Evolutionary conservation across 2,113 vertebrate species (phyloP).

Genomic region (Isichthys henryi): DNA sequence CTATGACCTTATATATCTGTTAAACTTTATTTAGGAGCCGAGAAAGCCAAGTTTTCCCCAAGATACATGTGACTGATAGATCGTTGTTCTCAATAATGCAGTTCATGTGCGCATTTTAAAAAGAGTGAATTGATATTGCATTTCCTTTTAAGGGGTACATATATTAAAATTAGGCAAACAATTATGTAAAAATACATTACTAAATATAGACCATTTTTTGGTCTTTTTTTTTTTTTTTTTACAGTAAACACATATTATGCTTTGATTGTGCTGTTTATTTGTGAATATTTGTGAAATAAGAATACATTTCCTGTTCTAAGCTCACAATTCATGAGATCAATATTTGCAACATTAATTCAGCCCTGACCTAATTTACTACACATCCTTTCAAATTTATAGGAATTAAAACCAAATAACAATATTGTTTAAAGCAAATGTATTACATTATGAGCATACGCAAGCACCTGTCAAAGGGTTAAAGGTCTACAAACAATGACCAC

Average conservation of each 20-base stretch:
- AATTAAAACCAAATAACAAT: constrained; percentile 56
- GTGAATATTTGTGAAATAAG: constrained; percentile 43
- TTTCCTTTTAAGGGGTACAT: constrained; percentile 18
- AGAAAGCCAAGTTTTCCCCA: constrained; percentile 6
- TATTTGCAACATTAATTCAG: constrained; percentile 51
- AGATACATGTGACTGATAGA: constrained; percentile 4
- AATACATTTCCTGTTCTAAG: constrained; percentile 32
- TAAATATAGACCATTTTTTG: constrained; percentile 12
- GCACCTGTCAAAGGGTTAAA: constrained; percentile 56
- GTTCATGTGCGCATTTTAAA: constrained; percentile 2
- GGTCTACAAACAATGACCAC: constrained; percentile 66
- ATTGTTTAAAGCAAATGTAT: constrained; percentile 58
- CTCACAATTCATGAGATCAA: constrained; percentile 44
- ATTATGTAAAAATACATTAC: constrained; percentile 30
- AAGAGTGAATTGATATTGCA: constrained; percentile 1
- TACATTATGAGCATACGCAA: constrained; percentile 65
- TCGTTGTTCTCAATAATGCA: not conserved
- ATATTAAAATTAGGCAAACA: constrained; percentile 21
- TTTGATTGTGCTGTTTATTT: constrained; percentile 61
- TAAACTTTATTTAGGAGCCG: not conserved
- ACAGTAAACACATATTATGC: constrained; percentile 38
- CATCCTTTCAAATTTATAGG: constrained; percentile 48
- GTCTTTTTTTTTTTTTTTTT: constrained; percentile 24
- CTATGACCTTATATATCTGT: constrained; percentile 8
- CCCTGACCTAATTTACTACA: constrained; percentile 55